Evolutionary conservation across 2,797 vertebrate species (phyloP).

Genomic region (Gymnopithys bicolor): DNA sequence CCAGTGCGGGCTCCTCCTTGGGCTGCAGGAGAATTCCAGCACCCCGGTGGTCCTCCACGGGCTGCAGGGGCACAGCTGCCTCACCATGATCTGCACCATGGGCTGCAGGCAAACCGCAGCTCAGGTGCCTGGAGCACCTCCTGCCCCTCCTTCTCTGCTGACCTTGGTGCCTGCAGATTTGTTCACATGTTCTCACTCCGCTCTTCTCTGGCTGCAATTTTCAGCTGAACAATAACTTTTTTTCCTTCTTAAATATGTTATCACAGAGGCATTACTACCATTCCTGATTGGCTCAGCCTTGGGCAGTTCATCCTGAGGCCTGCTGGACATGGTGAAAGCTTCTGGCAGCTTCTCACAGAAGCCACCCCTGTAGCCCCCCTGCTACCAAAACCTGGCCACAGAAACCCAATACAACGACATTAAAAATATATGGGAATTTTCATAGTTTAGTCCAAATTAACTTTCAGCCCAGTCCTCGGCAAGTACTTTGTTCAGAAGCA

Average conservation of each 20-base stretch:
- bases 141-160: background rate
- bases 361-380: background rate
- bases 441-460: background rate
- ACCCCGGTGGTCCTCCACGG: background rate
- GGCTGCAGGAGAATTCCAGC: background rate
- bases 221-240: background rate
- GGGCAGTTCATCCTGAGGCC: background rate
- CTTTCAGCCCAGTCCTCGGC: background rate
- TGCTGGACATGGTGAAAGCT: background rate
- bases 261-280: background rate
- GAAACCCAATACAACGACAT: background rate
- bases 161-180: background rate
- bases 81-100: background rate
- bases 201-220: background rate
- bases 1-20: background rate
- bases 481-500: background rate
- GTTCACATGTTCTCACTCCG: background rate
- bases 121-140: background rate
- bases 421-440: background rate
- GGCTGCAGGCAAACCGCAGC: background rate
- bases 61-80: background rate
- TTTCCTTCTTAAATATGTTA: background rate
- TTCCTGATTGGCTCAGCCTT: background rate
- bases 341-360: background rate
- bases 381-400: background rate